Evolutionary conservation across 2,113 vertebrate genomes (phyloP), one percentile per base, ranked within the genome.

Genomic region (Gambusia affinis): DNA sequence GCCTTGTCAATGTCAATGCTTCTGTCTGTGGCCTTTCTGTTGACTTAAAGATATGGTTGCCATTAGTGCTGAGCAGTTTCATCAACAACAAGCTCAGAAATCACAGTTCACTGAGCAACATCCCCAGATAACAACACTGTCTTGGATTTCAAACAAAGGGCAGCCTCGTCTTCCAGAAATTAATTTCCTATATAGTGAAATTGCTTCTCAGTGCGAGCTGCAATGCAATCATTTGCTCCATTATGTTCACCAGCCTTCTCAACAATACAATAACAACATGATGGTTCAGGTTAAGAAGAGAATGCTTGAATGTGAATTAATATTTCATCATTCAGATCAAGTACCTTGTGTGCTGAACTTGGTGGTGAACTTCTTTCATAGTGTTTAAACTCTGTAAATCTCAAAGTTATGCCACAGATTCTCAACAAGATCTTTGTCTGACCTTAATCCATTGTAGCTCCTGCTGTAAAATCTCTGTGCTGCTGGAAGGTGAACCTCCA

Each of bases 131-230:
- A 78, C 42, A 33, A 57, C 15, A 51, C 44, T 22, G 14, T 39
- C 37, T 54, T 54, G 71, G 47, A 22, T 14, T 29, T 67, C 54
- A 60, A 76, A 82, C 29, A 44, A 64, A 64, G 42, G 39, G 44
- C 44, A 65, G 28, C 33, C 31, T n/a, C 24, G 28, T 27, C 54
- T 8, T 31, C 28, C 27, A 60, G 28, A 75, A 62, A 67, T 67
- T 24, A 75, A 61, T 60, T 61, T 31, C 64, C 33, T 29, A 33
- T 27, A 69, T 12, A 17, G 5, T n/a, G 28, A 69, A 70, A 75
- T 65, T 65, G 24, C 61, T 75, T 47, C 28, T 22, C 17, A 19
- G 51, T 39, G 33, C n/a, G 15, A 68, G 28, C 10, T 80, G 60
- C 33, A 60, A 44, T 15, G 39, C 60, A 72, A 31, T 72, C 35